Conservation (phyloP, 2,113 vertebrate genomes). For the Bos taurus region DNA sequence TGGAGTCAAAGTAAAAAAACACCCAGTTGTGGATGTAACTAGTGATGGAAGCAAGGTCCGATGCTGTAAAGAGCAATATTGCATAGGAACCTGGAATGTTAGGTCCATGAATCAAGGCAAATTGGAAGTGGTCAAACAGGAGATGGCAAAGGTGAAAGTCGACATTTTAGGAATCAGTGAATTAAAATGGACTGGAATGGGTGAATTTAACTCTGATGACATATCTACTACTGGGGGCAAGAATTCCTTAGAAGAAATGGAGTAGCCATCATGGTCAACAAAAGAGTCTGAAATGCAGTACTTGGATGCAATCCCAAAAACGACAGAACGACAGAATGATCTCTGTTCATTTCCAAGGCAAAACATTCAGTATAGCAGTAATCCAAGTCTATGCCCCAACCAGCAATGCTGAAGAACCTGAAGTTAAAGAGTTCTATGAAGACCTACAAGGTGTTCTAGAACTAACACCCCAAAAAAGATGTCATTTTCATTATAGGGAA, state of each 20-base stretch:
- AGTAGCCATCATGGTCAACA: neutral
- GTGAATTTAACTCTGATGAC: neutral
- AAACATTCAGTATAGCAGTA: neutral
- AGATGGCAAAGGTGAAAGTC: fast-evolving
- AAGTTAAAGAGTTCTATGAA: neutral
- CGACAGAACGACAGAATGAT: fast-evolving
- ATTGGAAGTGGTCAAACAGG: fast-evolving
- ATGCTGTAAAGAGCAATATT: neutral
- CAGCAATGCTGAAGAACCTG: neutral
- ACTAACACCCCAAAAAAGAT: neutral
- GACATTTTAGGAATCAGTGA: neutral
- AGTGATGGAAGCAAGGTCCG: fast-evolving
- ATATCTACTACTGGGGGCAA: neutral
- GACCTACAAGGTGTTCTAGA: neutral
- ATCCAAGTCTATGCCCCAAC: neutral
- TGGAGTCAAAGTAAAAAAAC: fast-evolving
- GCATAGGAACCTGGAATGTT: neutral
- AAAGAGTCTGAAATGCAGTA: neutral
- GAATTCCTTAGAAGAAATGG: neutral
- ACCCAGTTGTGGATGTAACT: neutral
- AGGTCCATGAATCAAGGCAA: neutral
- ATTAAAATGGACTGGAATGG: neutral
- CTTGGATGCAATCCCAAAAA: neutral
- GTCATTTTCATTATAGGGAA: neutral
- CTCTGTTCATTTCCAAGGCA: neutral